These are phyloP conservation scores for Amorpha juglandis DNA, from an alignment of 2,888 invertebrate species.

Conservation along the genomic window DNA sequence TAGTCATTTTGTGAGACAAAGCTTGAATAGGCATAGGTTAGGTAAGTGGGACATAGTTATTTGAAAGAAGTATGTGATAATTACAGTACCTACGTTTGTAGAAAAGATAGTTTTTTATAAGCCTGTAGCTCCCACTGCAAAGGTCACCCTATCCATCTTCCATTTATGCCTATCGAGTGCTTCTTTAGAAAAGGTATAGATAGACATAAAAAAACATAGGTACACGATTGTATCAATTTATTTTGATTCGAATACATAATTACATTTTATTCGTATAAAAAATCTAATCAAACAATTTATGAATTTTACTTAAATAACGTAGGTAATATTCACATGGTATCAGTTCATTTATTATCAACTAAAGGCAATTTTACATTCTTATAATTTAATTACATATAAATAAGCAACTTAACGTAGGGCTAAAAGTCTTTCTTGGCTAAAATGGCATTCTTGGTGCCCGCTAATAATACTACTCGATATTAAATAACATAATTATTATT, in stretches of 20 bases:
- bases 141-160: too few relatives aligned
- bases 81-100: not conserved
- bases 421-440: slow-evolving; percentile 80
- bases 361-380: slow-evolving; percentile 68
- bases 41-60: too few relatives aligned
- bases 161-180: too few relatives aligned
- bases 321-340: slow-evolving; percentile 64
- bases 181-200: slow-evolving; percentile 29
- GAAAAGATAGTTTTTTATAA: too few relatives aligned
- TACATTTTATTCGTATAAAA: slow-evolving; percentile 62
- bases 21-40: not conserved
- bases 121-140: too few relatives aligned
- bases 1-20: not conserved
- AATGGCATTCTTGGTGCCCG: slow-evolving; percentile 63
- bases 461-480: slow-evolving; percentile 71
- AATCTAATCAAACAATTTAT: slow-evolving; percentile 56
- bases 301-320: slow-evolving; percentile 56
- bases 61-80: too few relatives aligned
- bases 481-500: slow-evolving; percentile 49
- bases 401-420: slow-evolving; percentile 70
- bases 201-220: slow-evolving; percentile 44
- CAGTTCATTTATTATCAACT: slow-evolving; percentile 73
- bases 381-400: slow-evolving; percentile 63
- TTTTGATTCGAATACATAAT: slow-evolving; percentile 61
- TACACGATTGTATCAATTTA: slow-evolving; percentile 59